These are phyloP conservation scores for Ifrita kowaldi DNA, from an alignment of 2,113 vertebrate genomes.

Conservation along the genomic window DNA sequence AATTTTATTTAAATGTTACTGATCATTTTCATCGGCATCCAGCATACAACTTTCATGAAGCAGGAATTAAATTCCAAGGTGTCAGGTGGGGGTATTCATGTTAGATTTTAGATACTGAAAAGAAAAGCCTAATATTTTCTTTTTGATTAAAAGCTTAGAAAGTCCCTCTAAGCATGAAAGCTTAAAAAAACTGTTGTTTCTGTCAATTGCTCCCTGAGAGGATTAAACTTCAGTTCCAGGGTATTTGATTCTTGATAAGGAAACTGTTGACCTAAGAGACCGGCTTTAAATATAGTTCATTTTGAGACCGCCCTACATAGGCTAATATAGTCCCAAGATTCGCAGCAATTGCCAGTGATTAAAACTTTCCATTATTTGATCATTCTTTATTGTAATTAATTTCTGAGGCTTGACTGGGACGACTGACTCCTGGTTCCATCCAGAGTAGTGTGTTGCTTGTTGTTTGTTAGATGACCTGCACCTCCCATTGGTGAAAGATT, in stretches of 20 bases:
- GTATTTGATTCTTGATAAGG: constrained; percentile 71
- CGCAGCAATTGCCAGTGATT: constrained; percentile 59
- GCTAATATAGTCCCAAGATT: constrained; percentile 28
- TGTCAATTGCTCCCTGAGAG: constrained; percentile 70
- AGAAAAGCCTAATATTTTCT: constrained; percentile 32
- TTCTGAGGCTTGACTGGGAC: constrained; percentile 16
- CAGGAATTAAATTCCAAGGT: constrained; percentile 1
- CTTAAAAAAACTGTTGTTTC: constrained; percentile 56
- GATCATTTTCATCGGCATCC: background rate
- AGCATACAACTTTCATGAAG: background rate
- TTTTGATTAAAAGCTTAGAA: constrained; percentile 61
- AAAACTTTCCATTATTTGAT: constrained; percentile 68
- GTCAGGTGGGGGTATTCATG: background rate
- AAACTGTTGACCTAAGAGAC: constrained; percentile 71
- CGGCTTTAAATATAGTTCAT: constrained; percentile 65
- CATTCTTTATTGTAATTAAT: constrained; percentile 45
- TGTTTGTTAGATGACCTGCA: constrained; percentile 68
- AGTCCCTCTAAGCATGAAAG: constrained; percentile 60
- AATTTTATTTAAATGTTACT: background rate
- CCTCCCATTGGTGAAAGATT: constrained; percentile 64
- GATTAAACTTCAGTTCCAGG: constrained; percentile 71
- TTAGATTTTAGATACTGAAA: background rate
- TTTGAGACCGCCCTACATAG: constrained; percentile 48
- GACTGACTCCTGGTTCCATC: constrained; percentile 34
- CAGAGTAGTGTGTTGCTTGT: constrained; percentile 10